Evolutionary conservation across 2,113 vertebrate genomes (phyloP), one percentile per base, ranked within the genome.

Genomic region (Redunca redunca): DNA sequence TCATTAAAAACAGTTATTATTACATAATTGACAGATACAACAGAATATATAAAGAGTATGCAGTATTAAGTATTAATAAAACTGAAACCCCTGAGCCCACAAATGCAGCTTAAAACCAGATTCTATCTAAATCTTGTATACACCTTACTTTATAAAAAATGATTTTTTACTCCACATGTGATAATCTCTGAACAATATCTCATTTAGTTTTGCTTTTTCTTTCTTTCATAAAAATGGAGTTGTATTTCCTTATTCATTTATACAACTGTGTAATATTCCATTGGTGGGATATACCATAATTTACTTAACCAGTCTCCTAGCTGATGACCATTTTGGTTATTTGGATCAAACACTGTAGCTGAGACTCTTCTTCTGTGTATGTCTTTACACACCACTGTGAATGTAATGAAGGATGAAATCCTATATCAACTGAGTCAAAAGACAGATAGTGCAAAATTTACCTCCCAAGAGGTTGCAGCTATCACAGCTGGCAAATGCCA

Each of bases 401-500:
- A 25, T 30, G 4, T 57, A 30, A 36, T 12, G 21, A 60, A 57
- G 55, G 52, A 5, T 30, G 57, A 21, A 40, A 3, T n/a, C 67
- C 43, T 15, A 7, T 4, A 48, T 88, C 19, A 71, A 57, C 50
- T 15, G 3, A 7, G 60, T 26, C 3, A 60, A 87, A 80, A 25
- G 17, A 23, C 21, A 52, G 60, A n/a, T 3, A 36, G 43, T 26
- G 16, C 6, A 4, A 90, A 60, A 50, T 55, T 90, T 36, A 40
- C 64, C 33, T 17, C 43, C 40, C 40, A 13, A 55, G 19, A 60
- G 30, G n/a, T 8, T 62, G 4, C 0, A 2, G 1, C 6, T 14
- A 46, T 87, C 48, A 19, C 17, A 57, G 28, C 43, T 10, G 48
- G 15, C 33, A 25, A 92, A 52, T 11, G 50, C 40, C 23, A 67